Conservation (phyloP, 2,888 invertebrate genomes). For the Metalampra italica region DNA sequence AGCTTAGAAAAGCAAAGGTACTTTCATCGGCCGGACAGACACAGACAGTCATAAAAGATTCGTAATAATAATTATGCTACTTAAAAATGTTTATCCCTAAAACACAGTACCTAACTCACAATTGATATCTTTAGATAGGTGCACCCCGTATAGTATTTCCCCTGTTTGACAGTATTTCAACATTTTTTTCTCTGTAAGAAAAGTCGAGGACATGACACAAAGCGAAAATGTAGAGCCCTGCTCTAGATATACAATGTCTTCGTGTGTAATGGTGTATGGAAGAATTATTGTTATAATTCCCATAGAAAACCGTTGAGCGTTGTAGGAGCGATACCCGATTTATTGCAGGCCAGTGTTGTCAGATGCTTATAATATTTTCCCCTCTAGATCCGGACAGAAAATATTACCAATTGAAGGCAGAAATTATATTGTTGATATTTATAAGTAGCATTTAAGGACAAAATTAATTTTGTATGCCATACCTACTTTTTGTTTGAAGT, state of each 20-base stretch:
- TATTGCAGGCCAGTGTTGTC: neutral
- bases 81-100: no score
- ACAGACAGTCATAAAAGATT: no score
- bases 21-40: no score
- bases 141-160: slow-evolving; percentile 9
- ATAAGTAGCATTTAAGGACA: no score
- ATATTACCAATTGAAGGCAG: no score
- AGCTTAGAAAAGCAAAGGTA: no score
- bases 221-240: slow-evolving; percentile 1
- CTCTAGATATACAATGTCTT: slow-evolving; percentile 29
- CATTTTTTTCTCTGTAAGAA: slow-evolving; percentile 13
- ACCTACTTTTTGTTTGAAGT: no score
- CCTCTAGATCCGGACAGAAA: no score
- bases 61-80: no score
- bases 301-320: slow-evolving; percentile 35
- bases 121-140: neutral
- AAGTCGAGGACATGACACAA: slow-evolving; percentile 8
- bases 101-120: neutral
- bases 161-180: slow-evolving; percentile 11
- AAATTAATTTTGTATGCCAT: no score
- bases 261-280: slow-evolving; percentile 52
- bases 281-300: slow-evolving; percentile 56
- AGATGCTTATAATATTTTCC: neutral
- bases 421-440: no score
- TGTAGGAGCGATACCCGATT: neutral